phyloP scores from a whole-genome alignment of 1,140 invertebrate species.

The Camponotus pennsylvanicus region DNA sequence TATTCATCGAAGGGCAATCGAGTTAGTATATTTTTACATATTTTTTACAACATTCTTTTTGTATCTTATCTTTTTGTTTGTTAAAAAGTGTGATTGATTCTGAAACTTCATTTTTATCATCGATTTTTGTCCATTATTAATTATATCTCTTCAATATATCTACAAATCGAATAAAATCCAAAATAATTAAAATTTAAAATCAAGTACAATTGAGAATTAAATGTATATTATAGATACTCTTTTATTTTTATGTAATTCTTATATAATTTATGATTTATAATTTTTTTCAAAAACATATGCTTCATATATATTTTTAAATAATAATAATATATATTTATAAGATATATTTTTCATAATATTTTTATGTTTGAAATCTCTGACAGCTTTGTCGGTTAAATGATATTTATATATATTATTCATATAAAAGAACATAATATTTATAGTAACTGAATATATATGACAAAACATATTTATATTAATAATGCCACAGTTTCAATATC shows the following conservation, averaged over 20 bases:
- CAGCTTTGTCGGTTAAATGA: neutral
- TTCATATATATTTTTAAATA: too few relatives aligned
- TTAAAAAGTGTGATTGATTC: too few relatives aligned
- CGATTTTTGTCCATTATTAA: too few relatives aligned
- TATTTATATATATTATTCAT: too few relatives aligned
- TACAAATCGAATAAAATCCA: too few relatives aligned
- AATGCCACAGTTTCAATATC: neutral
- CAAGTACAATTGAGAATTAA: too few relatives aligned
- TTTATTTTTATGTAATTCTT: too few relatives aligned
- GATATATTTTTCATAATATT: neutral
- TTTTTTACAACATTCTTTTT: neutral
- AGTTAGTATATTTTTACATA: constrained; percentile 14
- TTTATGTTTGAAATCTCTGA: neutral
- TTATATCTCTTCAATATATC: too few relatives aligned
- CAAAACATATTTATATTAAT: neutral
- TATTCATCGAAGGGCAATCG: constrained; percentile 14
- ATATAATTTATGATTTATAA: neutral
- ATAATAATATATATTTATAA: too few relatives aligned
- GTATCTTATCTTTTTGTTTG: neutral
- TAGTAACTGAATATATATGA: neutral
- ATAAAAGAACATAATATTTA: neutral
- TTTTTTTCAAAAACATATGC: neutral
- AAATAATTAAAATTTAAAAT: too few relatives aligned
- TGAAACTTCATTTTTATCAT: too few relatives aligned
- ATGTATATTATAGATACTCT: too few relatives aligned